Conservation (phyloP, 1,140 invertebrate species). For the Venustaconcha ellipsiformis region DNA sequence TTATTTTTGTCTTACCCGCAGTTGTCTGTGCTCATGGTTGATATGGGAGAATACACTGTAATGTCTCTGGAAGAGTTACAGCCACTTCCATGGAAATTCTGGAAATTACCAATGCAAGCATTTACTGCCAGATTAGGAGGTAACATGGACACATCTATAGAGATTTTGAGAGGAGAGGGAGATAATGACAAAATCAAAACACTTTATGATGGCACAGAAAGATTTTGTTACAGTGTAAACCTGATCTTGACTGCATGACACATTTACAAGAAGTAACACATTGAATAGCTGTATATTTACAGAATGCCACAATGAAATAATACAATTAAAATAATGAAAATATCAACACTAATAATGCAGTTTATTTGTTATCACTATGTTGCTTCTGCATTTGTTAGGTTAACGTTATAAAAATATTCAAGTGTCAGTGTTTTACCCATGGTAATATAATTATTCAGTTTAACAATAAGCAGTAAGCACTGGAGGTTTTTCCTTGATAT, state of each 20-base stretch:
- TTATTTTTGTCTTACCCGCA: constrained; percentile 6
- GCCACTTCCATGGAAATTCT: constrained; percentile 21
- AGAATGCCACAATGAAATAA: neutral
- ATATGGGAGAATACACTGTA: constrained; percentile 29
- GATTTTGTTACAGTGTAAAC: neutral
- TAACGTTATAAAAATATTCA: too few relatives aligned
- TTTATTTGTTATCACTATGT: too few relatives aligned
- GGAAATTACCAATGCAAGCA: constrained; percentile 24
- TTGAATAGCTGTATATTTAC: neutral
- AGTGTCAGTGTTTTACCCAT: too few relatives aligned
- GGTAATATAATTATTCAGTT: too few relatives aligned
- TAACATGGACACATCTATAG: neutral
- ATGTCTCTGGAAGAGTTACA: constrained; percentile 20
- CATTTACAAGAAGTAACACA: neutral
- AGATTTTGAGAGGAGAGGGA: too few relatives aligned
- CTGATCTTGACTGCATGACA: neutral
- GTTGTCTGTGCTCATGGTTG: constrained; percentile 31
- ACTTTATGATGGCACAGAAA: neutral
- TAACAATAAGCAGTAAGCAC: too few relatives aligned
- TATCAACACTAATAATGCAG: too few relatives aligned
- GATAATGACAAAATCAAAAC: too few relatives aligned
- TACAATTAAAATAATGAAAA: neutral
- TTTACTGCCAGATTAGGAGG: constrained; percentile 31
- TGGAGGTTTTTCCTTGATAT: too few relatives aligned
- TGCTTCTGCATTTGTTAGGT: too few relatives aligned